Evolutionary conservation across 2,888 invertebrate genomes (phyloP).

Genomic region (Hipparchia sbordonii): DNA sequence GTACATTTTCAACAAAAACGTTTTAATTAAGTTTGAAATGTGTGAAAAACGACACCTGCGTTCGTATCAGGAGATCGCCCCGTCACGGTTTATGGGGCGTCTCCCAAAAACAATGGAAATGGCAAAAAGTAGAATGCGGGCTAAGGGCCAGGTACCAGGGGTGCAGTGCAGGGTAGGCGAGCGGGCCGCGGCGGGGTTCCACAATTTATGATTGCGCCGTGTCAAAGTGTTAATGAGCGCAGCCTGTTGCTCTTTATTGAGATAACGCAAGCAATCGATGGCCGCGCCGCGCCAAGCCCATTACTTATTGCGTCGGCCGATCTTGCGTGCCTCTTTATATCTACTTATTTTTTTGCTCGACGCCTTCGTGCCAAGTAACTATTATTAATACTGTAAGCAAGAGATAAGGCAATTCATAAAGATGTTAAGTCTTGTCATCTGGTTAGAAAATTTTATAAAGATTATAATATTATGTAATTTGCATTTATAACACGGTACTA

Average conservation of each 20-base stretch:
- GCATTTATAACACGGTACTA: conserved; percentile 21
- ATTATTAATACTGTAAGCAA: conserved; percentile 65
- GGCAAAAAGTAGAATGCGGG: conserved; percentile 79
- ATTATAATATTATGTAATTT: conserved; percentile 17
- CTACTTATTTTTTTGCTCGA: conserved; percentile 61
- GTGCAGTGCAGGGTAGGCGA: conserved; percentile 67
- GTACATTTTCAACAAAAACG: conserved; percentile 62
- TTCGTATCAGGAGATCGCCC: conserved; percentile 70
- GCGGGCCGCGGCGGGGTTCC: conserved; percentile 77
- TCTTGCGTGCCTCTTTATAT: conserved; percentile 73
- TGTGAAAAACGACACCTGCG: conserved; percentile 79
- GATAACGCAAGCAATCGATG: conserved; percentile 74
- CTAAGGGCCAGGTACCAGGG: conserved; percentile 60
- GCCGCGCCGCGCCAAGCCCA: conserved; percentile 59
- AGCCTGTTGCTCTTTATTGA: conserved; percentile 81
- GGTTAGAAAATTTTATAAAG: conserved; percentile 46
- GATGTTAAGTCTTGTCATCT: conserved; percentile 51
- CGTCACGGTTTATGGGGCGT: conserved; percentile 76
- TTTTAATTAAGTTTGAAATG: conserved; percentile 74
- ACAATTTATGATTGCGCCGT: conserved; percentile 80
- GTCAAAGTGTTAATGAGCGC: conserved; percentile 82
- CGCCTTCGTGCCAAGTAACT: conserved; percentile 68
- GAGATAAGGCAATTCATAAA: conserved; percentile 67
- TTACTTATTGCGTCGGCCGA: conserved; percentile 72
- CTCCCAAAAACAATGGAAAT: conserved; percentile 79